These are phyloP conservation scores for Drosophila pachea DNA, from an alignment of 1,140 invertebrate species.

Conservation along the genomic window DNA sequence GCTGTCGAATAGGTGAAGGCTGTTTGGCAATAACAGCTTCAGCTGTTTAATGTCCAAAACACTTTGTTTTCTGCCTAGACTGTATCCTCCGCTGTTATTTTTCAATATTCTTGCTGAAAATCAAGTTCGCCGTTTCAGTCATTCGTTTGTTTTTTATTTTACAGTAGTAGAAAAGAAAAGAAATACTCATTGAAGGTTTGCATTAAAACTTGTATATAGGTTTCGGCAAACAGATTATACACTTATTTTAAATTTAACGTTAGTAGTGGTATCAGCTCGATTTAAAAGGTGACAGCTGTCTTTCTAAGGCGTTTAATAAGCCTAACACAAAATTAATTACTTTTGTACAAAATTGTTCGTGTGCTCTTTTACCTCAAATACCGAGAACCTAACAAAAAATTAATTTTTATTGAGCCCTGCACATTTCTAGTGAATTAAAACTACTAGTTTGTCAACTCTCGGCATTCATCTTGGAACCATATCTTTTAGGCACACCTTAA, in stretches of 20 bases:
- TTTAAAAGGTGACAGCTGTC: constrained; percentile 46
- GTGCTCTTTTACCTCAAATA: too few species aligned
- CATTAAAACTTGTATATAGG: background rate
- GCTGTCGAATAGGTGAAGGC: constrained; percentile 48
- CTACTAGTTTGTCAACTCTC: constrained; percentile 13
- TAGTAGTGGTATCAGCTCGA: constrained; percentile 21
- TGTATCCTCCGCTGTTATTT: background rate
- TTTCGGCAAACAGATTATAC: too few species aligned
- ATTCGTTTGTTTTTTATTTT: constrained; percentile 1
- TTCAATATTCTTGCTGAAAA: background rate
- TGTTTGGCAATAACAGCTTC: background rate
- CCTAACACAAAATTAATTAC: constrained; percentile 40
- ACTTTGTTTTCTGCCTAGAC: background rate
- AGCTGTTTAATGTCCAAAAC: background rate
- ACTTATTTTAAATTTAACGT: too few species aligned
- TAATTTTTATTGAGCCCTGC: too few species aligned
- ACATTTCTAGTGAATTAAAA: too few species aligned
- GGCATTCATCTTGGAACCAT: constrained; percentile 15
- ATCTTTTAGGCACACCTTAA: constrained; percentile 55
- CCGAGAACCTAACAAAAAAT: too few species aligned
- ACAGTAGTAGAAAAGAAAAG: background rate
- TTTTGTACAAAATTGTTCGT: constrained; percentile 17
- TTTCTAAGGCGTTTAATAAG: constrained; percentile 46
- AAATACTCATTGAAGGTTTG: background rate
- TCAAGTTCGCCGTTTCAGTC: constrained; percentile 26